These are phyloP conservation scores for Thunnus albacares DNA, from an alignment of 2,797 vertebrate genomes.

Conservation along the genomic window DNA sequence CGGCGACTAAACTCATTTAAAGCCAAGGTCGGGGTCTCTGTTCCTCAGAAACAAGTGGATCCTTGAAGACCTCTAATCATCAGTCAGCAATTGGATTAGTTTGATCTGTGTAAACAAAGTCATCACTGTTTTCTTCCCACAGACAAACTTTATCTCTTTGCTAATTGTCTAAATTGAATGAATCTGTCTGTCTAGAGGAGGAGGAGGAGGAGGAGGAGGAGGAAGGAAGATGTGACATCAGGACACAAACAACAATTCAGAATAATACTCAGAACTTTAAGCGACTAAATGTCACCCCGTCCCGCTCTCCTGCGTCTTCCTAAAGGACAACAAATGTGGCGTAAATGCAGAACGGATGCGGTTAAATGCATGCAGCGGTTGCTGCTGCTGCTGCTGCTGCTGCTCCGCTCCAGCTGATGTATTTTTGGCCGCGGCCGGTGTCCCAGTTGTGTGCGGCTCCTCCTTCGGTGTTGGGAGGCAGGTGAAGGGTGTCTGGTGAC, in stretches of 20 bases:
- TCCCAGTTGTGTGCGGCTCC: conserved; percentile 66
- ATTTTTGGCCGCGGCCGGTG: conserved; percentile 59
- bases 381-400: conserved; percentile 16
- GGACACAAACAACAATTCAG: not conserved
- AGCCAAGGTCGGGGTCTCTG: too few species aligned
- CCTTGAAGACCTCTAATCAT: too few species aligned
- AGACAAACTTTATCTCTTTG: not conserved
- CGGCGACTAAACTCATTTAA: too few species aligned
- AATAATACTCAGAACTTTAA: not conserved
- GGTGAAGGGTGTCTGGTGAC: conserved; percentile 75
- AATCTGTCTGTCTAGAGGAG: not conserved
- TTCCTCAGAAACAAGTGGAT: too few species aligned
- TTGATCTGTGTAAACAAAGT: not conserved
- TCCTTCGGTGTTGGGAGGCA: conserved; percentile 54
- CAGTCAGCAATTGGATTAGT: too few species aligned
- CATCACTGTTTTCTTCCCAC: not conserved
- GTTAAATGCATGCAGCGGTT: conserved; percentile 15
- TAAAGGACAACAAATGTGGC: conserved; percentile 59
- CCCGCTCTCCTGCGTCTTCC: not conserved
- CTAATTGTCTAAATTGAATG: not conserved
- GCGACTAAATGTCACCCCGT: conserved; percentile 61
- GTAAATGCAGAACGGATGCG: conserved; percentile 57
- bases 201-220: too few species aligned
- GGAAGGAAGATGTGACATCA: not conserved
- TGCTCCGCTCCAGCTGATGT: conserved; percentile 52